A percentile compares a stretch with the other conserved stretches of the same genome.
Conservation (phyloP, 2,797 vertebrate species). For the Decapterus maruadsi region DNA sequence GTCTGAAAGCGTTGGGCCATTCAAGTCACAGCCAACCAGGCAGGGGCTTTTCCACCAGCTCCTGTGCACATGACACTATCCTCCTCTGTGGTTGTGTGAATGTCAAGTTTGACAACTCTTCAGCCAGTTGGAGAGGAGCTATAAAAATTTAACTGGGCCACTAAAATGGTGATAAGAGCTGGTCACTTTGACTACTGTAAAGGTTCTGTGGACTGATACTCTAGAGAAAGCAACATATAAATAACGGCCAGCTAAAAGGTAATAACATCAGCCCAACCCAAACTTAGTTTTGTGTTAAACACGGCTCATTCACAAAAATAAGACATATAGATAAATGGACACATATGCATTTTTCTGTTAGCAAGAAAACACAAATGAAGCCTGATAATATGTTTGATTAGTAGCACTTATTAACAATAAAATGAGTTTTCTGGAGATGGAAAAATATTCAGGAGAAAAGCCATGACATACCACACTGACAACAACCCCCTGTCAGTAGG, state of each 20-base stretch:
- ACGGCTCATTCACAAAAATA: neutral
- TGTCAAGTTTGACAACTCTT: neutral
- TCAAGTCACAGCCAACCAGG: constrained; percentile 40
- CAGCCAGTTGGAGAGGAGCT: neutral
- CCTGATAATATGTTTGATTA: neutral
- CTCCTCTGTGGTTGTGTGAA: neutral
- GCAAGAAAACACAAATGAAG: neutral
- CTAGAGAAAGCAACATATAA: neutral
- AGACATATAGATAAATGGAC: neutral
- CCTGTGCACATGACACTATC: neutral
- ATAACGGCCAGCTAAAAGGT: neutral
- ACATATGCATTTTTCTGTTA: neutral
- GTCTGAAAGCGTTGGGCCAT: constrained; percentile 47
- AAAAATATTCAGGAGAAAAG: neutral
- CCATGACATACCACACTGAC: neutral
- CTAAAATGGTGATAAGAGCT: neutral
- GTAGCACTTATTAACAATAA: neutral
- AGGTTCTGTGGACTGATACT: neutral
- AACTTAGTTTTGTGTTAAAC: neutral
- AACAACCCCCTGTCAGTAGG: constrained; percentile 18
- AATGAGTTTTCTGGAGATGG: neutral
- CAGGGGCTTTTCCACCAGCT: constrained; percentile 16
- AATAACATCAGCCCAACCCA: neutral
- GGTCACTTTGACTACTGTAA: neutral
- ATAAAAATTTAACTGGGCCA: neutral